Evolutionary conservation across 2,888 invertebrate species (phyloP), one percentile per base, ranked within the genome.

Genomic region (Rotaria macrura): DNA sequence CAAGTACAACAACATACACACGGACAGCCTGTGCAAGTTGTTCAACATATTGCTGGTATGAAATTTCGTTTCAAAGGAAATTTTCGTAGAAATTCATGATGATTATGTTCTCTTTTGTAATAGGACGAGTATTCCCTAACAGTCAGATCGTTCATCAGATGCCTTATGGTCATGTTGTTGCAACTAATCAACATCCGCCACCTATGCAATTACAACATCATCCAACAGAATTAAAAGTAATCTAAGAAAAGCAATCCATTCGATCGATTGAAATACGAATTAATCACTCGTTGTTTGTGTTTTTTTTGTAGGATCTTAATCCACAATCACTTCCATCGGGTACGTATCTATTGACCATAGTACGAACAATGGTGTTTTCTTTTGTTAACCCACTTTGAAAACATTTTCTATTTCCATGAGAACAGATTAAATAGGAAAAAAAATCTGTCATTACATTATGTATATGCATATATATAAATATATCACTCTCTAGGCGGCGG

Each of bases 61-160:
- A 9, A 14, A 17, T 43, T 14, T 23, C n/a, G n/a, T n/a, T n/a
- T n/a, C n/a, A n/a, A n/a, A n/a, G n/a, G n/a, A n/a, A n/a, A n/a
- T n/a, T n/a, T 2, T 65, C 17, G 2, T 65, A 6, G 17, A 4
- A 20, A 34, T n/a, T n/a, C n/a, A n/a, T n/a, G n/a, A n/a, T n/a
- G n/a, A n/a, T n/a, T n/a, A n/a, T n/a, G n/a, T n/a, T n/a, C n/a
- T n/a, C n/a, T n/a, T n/a, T n/a, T n/a, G n/a, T n/a, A n/a, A 38
- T 43, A 79, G 79, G 79, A 25, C 40, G 23, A 40, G 34, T 79
- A 17, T 79, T 25, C n/a, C 43, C 43, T 43, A 79, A 79, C 43
- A 43, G 79, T 43, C 79, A 79, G 43, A 79, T 79, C 34, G 43
- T 79, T 79, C 79, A 43, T 43, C 79, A 79, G 25, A 43, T 79